Conservation (phyloP, 2,113 vertebrate genomes). For the Petrocephalus zakoni region DNA sequence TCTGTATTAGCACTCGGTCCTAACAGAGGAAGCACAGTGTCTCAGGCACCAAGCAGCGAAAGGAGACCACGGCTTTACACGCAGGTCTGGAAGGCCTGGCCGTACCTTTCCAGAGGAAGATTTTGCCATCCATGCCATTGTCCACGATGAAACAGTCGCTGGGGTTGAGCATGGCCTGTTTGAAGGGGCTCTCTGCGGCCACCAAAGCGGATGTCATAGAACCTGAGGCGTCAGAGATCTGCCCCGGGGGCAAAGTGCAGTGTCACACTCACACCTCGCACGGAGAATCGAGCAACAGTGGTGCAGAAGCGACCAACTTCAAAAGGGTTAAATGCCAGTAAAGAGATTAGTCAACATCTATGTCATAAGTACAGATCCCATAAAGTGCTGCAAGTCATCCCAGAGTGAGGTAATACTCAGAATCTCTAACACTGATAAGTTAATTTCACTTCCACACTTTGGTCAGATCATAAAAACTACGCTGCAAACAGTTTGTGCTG, state of each 20-base stretch:
- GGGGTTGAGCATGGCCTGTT: conserved; percentile 49
- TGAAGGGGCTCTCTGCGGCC: conserved; percentile 54
- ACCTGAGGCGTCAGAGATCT: conserved; percentile 62
- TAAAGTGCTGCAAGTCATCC: not conserved
- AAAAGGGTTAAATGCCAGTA: not conserved
- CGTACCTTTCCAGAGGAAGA: conserved; percentile 71
- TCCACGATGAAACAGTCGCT: conserved; percentile 64
- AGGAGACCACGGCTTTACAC: not conserved
- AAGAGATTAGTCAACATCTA: not conserved
- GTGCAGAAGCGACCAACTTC: not conserved
- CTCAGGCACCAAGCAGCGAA: not conserved
- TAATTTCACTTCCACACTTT: conserved; percentile 1
- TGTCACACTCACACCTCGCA: not conserved
- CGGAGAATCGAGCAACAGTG: not conserved
- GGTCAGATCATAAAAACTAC: not conserved
- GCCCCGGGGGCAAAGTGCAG: conserved; percentile 2
- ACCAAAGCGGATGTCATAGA: conserved; percentile 47
- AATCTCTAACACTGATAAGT: not conserved
- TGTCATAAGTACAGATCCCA: not conserved
- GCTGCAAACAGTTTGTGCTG: not conserved
- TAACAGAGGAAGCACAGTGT: conserved; percentile 22
- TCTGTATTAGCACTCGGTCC: conserved; percentile 42
- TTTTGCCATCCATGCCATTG: conserved; percentile 44
- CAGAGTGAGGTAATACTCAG: not conserved
- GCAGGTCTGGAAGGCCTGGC: too few relatives aligned